phyloP scores from a whole-genome alignment of 2,113 vertebrate genomes.

The Limanda limanda region DNA sequence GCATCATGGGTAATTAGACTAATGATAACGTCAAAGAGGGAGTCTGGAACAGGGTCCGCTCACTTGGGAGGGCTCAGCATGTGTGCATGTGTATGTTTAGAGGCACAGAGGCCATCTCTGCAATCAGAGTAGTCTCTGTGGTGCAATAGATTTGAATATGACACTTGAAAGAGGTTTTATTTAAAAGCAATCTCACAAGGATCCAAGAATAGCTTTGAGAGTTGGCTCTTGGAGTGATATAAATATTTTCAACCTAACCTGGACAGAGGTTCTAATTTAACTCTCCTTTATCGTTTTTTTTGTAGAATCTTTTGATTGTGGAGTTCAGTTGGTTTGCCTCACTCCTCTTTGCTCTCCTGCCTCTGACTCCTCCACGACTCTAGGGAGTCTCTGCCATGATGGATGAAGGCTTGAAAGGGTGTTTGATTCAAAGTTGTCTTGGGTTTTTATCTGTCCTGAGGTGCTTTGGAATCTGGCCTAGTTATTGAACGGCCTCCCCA shows the following conservation, averaged over 20 bases:
- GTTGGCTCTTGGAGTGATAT: constrained; percentile 36
- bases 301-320: constrained; percentile 52
- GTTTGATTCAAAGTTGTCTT: constrained; percentile 75
- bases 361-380: constrained; percentile 58
- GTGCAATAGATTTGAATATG: constrained; percentile 57
- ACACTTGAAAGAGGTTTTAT: constrained; percentile 62
- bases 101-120: constrained; percentile 41
- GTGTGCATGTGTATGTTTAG: constrained; percentile 2
- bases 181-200: constrained; percentile 56
- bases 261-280: constrained; percentile 37
- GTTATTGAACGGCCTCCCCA: constrained; percentile 70
- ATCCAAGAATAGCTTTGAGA: constrained; percentile 49
- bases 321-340: constrained; percentile 33
- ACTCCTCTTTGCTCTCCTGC: constrained; percentile 41
- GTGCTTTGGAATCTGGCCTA: constrained; percentile 76
- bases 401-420: constrained; percentile 76
- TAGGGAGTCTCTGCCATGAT: constrained; percentile 63
- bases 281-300: constrained; percentile 35
- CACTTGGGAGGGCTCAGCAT: constrained; percentile 46
- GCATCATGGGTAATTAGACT: constrained; percentile 82
- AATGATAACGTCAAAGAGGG: constrained; percentile 78
- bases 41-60: constrained; percentile 65
- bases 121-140: constrained; percentile 50
- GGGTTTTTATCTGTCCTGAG: constrained; percentile 70
- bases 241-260: constrained; percentile 36